A percentile compares a stretch with the other conserved stretches of the same genome.
Evolutionary conservation across 2,113 vertebrate genomes (phyloP).

Genomic region (Psephotus haematonotus): DNA sequence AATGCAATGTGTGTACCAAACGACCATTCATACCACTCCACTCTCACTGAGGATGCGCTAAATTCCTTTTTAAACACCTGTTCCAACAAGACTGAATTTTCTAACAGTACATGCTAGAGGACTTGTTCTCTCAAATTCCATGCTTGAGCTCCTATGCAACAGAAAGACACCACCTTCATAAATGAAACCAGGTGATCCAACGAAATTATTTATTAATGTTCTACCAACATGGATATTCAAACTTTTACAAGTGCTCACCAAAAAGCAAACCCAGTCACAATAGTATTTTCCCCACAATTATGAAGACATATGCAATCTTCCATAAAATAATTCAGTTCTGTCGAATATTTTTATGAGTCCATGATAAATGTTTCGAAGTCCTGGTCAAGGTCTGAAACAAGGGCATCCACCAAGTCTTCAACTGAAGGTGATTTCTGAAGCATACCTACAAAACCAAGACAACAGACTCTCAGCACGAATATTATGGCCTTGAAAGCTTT

Average conservation of each 20-base stretch:
- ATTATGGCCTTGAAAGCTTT: not conserved
- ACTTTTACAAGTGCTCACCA: not conserved
- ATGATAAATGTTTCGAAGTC: conserved; percentile 91
- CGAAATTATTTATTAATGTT: conserved; percentile 66
- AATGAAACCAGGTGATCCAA: not conserved
- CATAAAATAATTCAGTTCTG: not conserved
- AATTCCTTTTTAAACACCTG: not conserved
- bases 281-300: not conserved
- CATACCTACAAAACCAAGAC: conserved; percentile 82
- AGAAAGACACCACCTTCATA: not conserved
- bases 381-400: conserved; percentile 90
- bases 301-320: not conserved
- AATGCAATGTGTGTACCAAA: not conserved
- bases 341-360: conserved; percentile 82
- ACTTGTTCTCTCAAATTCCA: not conserved
- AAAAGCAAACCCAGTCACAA: not conserved
- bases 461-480: not conserved
- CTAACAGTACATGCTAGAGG: not conserved
- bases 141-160: not conserved
- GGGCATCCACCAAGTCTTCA: conserved; percentile 91
- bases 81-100: not conserved
- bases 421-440: conserved; percentile 88
- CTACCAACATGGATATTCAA: not conserved
- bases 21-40: not conserved
- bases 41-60: not conserved